Conservation (phyloP, 2,113 vertebrate species). For the Cervus canadensis region DNA sequence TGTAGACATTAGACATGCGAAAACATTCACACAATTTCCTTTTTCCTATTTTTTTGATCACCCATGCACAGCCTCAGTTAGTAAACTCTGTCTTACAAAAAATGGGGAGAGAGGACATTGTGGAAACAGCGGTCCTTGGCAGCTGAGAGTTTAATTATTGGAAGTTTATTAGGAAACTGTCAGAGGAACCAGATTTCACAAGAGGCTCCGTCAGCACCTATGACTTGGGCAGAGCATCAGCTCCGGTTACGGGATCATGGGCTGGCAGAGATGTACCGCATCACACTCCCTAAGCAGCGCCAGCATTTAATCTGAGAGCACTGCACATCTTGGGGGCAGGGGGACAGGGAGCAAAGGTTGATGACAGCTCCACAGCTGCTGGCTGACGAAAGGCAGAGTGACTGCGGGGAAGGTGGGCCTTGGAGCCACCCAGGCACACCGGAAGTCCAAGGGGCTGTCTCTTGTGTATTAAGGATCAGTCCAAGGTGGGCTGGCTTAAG, state of each 20-base stretch:
- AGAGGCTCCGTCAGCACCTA: background rate
- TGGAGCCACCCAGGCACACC: background rate
- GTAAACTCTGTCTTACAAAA: background rate
- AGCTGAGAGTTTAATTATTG: background rate
- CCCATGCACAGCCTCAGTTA: background rate
- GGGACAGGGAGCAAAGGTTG: background rate
- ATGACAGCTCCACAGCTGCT: background rate
- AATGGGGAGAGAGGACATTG: background rate
- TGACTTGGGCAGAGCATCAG: background rate
- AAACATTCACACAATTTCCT: background rate
- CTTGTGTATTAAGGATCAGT: background rate
- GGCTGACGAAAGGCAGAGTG: background rate
- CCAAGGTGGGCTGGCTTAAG: background rate
- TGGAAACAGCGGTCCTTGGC: background rate
- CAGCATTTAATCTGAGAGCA: background rate
- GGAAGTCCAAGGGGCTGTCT: background rate
- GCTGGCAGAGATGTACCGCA: background rate
- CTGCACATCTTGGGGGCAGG: background rate
- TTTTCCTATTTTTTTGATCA: background rate
- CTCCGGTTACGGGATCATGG: background rate
- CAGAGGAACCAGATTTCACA: conserved; percentile 23
- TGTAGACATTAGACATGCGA: background rate
- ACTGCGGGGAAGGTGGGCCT: background rate
- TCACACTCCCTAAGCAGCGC: background rate
- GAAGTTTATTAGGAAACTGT: conserved; percentile 46